These are phyloP conservation scores for Macaca nemestrina DNA, from an alignment of 2,113 vertebrate species.

Conservation along the genomic window DNA sequence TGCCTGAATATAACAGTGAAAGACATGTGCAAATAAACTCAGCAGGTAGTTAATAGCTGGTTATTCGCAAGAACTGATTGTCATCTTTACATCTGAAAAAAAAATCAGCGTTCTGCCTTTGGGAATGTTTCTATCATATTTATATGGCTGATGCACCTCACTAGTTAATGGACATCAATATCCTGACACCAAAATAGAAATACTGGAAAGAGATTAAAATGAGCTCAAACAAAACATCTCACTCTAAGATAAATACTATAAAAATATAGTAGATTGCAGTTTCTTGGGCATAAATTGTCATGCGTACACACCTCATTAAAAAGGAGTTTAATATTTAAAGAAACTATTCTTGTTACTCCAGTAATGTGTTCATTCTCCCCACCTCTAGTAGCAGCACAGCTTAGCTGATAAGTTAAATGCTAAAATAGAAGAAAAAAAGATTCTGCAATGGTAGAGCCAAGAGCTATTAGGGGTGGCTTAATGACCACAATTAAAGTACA, in stretches of 20 bases:
- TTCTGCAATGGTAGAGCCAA: background rate
- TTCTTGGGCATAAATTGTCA: constrained; percentile 38
- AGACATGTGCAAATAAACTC: constrained; percentile 70
- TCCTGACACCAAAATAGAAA: constrained; percentile 51
- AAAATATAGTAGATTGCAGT: constrained; percentile 9
- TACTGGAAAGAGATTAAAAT: constrained; percentile 51
- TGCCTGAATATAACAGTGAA: constrained; percentile 69
- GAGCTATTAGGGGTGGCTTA: background rate
- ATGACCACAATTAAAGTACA: background rate
- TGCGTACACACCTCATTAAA: constrained; percentile 52
- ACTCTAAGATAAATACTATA: constrained; percentile 47
- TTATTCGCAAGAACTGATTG: constrained; percentile 64
- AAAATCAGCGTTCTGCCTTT: constrained; percentile 43
- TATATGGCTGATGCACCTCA: constrained; percentile 31
- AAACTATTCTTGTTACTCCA: background rate
- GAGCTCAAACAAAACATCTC: constrained; percentile 53
- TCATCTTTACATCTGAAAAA: constrained; percentile 47
- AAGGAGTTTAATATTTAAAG: constrained; percentile 42
- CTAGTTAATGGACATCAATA: constrained; percentile 61
- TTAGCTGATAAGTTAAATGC: constrained; percentile 55
- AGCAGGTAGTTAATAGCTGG: constrained; percentile 75
- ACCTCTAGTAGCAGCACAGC: background rate
- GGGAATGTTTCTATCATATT: constrained; percentile 56
- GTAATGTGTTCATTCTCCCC: background rate
- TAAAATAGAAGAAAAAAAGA: background rate